Evolutionary conservation across 2,113 vertebrate genomes (phyloP).

Genomic region (Notarius lentiginosus): DNA sequence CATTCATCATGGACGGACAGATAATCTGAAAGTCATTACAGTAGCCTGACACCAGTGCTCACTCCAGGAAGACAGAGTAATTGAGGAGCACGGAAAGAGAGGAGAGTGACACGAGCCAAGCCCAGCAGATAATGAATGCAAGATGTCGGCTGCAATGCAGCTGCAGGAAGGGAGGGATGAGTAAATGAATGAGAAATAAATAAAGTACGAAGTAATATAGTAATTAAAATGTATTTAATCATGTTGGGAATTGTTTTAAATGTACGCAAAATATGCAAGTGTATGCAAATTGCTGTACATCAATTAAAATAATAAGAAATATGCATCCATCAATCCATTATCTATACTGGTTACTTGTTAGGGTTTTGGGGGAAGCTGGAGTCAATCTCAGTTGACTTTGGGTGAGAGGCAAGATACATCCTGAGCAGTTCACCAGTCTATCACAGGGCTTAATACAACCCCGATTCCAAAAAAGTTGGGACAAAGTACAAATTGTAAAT

Average conservation of each 20-base stretch:
- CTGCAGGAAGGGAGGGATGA: slow-evolving; percentile 20
- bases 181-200: background rate
- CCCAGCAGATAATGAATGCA: slow-evolving; percentile 76
- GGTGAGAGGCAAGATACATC: too few species aligned
- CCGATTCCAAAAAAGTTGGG: too few species aligned
- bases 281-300: background rate
- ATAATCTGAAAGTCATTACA: slow-evolving; percentile 86
- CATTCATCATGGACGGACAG: slow-evolving; percentile 85
- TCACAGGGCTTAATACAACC: too few species aligned
- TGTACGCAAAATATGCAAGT: background rate
- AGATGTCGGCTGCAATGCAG: slow-evolving; percentile 59
- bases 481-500: too few species aligned
- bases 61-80: slow-evolving; percentile 79
- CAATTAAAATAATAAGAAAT: background rate
- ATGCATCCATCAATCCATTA: too few species aligned
- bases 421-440: too few species aligned
- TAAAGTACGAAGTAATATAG: background rate
- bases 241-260: background rate
- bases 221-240: background rate
- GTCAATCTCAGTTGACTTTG: too few species aligned
- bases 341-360: too few species aligned
- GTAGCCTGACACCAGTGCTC: slow-evolving; percentile 77
- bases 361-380: too few species aligned
- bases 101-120: slow-evolving; percentile 74
- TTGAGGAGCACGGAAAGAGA: slow-evolving; percentile 83